Evolutionary conservation across 2,888 invertebrate genomes (phyloP).

Genomic region (Eilema depressum): DNA sequence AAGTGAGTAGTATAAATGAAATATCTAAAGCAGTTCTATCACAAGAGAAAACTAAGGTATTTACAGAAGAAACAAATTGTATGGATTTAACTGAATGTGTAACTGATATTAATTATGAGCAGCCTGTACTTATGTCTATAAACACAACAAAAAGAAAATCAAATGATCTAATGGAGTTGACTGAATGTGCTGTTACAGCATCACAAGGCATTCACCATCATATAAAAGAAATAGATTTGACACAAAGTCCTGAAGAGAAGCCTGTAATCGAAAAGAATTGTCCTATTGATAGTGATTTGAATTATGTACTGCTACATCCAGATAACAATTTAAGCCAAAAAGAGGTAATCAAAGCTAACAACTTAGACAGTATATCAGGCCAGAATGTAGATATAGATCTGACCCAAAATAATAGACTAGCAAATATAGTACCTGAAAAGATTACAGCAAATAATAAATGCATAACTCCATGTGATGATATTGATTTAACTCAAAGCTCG

Average conservation of each 20-base stretch:
- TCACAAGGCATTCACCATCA: slow-evolving; percentile 49
- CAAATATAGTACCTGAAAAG: not conserved
- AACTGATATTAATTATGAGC: slow-evolving; percentile 35
- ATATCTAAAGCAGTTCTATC: slow-evolving; percentile 29
- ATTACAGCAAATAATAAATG: not conserved
- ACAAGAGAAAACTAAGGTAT: slow-evolving; percentile 41
- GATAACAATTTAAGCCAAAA: slow-evolving; percentile 19
- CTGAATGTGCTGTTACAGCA: slow-evolving; percentile 64
- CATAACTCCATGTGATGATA: slow-evolving; percentile 29
- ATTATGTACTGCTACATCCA: slow-evolving; percentile 3
- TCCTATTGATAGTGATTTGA: not conserved
- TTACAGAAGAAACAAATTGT: slow-evolving; percentile 41
- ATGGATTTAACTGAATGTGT: slow-evolving; percentile 70
- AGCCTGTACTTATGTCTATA: slow-evolving; percentile 46
- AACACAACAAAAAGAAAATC: slow-evolving; percentile 63
- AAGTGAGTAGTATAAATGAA: slow-evolving; percentile 57
- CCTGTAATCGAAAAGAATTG: not conserved
- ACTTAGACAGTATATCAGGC: not conserved
- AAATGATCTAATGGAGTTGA: slow-evolving; percentile 76
- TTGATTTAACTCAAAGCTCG: slow-evolving; percentile 63
- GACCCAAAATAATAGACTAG: slow-evolving; percentile 10
- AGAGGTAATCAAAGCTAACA: not conserved
- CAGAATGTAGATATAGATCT: slow-evolving; percentile 3
- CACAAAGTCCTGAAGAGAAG: slow-evolving; percentile 47
- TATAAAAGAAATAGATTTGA: slow-evolving; percentile 60